phyloP scores from a whole-genome alignment of 2,797 vertebrate species.

The Sebastes wilsoni region DNA sequence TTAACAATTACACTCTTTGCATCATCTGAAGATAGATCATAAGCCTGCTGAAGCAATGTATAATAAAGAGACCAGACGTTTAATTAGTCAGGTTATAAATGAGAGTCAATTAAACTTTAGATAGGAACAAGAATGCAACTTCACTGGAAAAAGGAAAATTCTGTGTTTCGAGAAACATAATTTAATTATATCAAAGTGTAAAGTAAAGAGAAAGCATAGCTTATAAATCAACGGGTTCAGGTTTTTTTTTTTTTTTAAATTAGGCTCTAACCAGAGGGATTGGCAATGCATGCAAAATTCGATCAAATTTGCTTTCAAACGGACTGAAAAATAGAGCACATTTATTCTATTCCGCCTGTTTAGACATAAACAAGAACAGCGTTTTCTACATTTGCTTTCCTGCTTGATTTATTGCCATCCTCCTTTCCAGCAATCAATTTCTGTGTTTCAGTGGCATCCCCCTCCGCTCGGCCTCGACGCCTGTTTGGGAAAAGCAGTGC shows the following conservation, averaged over 20 bases:
- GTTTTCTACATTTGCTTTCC: slow-evolving; percentile 82
- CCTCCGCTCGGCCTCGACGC: neutral
- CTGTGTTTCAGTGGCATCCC: slow-evolving; percentile 67
- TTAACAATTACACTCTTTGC: neutral
- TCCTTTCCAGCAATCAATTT: slow-evolving; percentile 82
- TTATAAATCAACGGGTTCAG: slow-evolving; percentile 62
- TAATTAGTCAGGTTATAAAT: slow-evolving; percentile 44
- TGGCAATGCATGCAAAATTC: slow-evolving; percentile 74
- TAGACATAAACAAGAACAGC: slow-evolving; percentile 84
- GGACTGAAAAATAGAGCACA: slow-evolving; percentile 83
- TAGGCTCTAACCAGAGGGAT: slow-evolving; percentile 61
- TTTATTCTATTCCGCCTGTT: slow-evolving; percentile 84
- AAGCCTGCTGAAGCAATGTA: neutral
- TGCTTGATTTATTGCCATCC: slow-evolving; percentile 85
- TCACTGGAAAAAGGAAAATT: slow-evolving; percentile 20
- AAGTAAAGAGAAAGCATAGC: slow-evolving; percentile 53
- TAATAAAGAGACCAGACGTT: neutral
- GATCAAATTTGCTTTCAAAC: slow-evolving; percentile 84
- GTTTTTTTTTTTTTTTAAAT: slow-evolving; percentile 40
- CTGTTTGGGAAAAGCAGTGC: slow-evolving; percentile 89
- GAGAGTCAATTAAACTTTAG: slow-evolving; percentile 34
- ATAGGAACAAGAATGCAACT: slow-evolving; percentile 40
- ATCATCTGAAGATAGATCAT: slow-evolving; percentile 13
- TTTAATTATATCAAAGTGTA: slow-evolving; percentile 58
- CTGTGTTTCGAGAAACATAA: slow-evolving; percentile 35